Base-by-base conservation (phyloP, 2,888 invertebrate species). In the Unio delphinus region DNA sequence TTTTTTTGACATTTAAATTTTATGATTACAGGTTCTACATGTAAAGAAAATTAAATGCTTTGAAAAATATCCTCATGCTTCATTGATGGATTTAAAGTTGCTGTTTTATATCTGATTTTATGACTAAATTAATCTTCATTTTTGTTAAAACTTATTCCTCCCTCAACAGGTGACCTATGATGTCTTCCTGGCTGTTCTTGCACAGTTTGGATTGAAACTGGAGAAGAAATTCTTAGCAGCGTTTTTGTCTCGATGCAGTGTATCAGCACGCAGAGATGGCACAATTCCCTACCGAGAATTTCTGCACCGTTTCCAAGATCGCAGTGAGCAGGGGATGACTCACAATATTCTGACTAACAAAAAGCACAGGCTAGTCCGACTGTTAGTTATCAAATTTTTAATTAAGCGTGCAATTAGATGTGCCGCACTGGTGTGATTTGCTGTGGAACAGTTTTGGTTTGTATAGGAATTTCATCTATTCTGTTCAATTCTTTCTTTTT, bases 261-360 rank as follows among this genome's bases (percentile, higher is more conserved):
- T 90, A 8, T 74, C 82, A 61, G 81, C 83, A 30, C 76, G 80
- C 63, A 80, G 83, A 15, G 82, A 83, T 30, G 86, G 86, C 3
- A 77, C 74, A 1, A 83, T 89, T 15, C 88, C 89, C 1, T 90
- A 90, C 81, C 75, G 84, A 61, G 89, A 89, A 67, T 90, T 90
- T 80, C 81, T 90, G n/a, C 86, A 88, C 75, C 77, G 88, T 57
- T 90, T 90, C 85, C 89, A 89, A 83, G 89, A 90, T 76, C 79
- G 90, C 55, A 86, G 88, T 34, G 90, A 90, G 69, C 78, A 76
- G 8, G 89, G 90, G 56, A 88, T 90, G 86, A 81, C 89, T 7
- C 89, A 89, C 75, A 84, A 84, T 56, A 85, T 89, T 34, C 81
- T 90, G 61, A 86, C 86, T 18, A 83, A 89, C 77, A 82, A 83